Conservation (phyloP, 35 echinoderm and acorn worm species). For the Apostichopus japonicus region DNA sequence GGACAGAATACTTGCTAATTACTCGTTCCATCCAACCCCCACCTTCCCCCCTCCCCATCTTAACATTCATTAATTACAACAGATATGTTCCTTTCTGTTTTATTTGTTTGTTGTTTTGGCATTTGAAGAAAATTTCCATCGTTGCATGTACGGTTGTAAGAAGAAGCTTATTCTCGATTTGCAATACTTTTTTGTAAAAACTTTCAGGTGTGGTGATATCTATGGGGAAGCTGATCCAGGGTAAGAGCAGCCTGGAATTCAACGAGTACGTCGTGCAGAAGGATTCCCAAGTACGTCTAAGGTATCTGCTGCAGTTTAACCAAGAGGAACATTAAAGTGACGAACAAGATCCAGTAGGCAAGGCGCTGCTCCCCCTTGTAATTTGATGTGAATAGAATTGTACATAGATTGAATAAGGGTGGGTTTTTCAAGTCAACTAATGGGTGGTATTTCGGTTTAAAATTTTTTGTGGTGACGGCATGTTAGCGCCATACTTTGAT, state of each 20-base stretch:
- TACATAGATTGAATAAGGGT: background rate
- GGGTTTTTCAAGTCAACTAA: background rate
- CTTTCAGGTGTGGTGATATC: conserved; percentile 29
- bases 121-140: too few species aligned
- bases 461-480: background rate
- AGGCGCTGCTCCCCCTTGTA: background rate
- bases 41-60: too few species aligned
- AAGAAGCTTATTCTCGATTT: too few species aligned
- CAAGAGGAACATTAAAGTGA: conserved; percentile 5
- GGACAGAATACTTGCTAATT: too few species aligned
- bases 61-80: too few species aligned
- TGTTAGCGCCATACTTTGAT: background rate
- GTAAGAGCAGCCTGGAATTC: conserved; percentile 33
- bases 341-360: background rate
- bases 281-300: conserved; percentile 20
- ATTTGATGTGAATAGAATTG: conserved; percentile 20
- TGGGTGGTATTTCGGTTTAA: background rate
- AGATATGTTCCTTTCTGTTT: too few species aligned
- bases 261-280: conserved; percentile 43
- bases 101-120: too few species aligned
- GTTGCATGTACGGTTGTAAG: too few species aligned
- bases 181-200: background rate
- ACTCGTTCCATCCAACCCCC: too few species aligned
- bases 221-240: conserved; percentile 24
- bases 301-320: conserved; percentile 35